Evolutionary conservation across 1,140 invertebrate species (phyloP).

Genomic region (Halotydeus destructor): DNA sequence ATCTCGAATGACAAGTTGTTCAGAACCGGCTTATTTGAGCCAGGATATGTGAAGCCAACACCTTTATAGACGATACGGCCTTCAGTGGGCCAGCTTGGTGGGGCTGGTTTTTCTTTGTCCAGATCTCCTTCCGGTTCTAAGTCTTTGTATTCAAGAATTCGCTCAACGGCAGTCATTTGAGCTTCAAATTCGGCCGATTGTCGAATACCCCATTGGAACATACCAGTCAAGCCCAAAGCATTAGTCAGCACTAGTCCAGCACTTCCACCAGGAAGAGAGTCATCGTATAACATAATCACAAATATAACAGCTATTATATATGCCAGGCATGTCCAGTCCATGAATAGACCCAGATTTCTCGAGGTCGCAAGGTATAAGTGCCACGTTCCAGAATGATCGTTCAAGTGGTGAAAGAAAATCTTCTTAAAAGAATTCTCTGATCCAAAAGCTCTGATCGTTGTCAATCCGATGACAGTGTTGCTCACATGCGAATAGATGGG

Average conservation of each 20-base stretch:
- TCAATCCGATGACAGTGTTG: constrained; percentile 62
- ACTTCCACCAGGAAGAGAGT: too few relatives aligned
- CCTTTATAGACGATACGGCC: constrained; percentile 43
- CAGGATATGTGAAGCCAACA: constrained; percentile 40
- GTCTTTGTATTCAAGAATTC: constrained; percentile 52
- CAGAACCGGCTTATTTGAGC: constrained; percentile 29
- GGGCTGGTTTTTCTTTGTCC: constrained; percentile 30
- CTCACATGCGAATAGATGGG: constrained; percentile 70
- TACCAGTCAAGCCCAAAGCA: constrained; percentile 4
- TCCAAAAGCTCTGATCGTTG: constrained; percentile 65
- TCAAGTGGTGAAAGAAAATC: constrained; percentile 30
- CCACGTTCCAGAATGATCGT: constrained; percentile 46
- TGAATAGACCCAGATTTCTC: constrained; percentile 56
- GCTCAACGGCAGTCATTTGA: constrained; percentile 61
- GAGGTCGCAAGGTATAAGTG: constrained; percentile 51
- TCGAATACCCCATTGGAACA: constrained; percentile 48
- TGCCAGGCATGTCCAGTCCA: constrained; percentile 46
- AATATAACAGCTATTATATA: constrained; percentile 41
- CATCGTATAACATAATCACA: constrained; percentile 5
- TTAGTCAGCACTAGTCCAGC: constrained; percentile 7
- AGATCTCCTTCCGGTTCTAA: constrained; percentile 39
- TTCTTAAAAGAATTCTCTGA: constrained; percentile 44
- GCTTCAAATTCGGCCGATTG: constrained; percentile 58
- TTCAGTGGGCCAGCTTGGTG: constrained; percentile 40
- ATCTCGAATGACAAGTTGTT: constrained; percentile 20